These are phyloP conservation scores for Turnix velox DNA, from an alignment of 2,113 vertebrate species.

Conservation along the genomic window DNA sequence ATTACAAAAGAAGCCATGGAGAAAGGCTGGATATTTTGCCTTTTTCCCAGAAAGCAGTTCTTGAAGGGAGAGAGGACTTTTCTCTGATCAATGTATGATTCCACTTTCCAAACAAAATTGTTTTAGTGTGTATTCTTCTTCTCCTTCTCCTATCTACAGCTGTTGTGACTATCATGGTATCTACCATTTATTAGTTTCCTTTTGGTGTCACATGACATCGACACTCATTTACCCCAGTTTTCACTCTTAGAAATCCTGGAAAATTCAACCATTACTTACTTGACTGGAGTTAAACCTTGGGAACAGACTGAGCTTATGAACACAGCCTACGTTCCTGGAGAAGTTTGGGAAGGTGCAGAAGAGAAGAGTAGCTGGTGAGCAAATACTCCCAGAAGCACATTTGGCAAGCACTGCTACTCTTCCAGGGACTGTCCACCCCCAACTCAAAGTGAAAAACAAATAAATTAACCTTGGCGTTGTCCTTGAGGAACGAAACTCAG, in stretches of 20 bases:
- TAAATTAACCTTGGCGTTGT: slow-evolving; percentile 70
- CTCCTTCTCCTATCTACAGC: background rate
- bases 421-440: slow-evolving; percentile 61
- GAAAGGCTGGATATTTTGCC: background rate
- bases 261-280: background rate
- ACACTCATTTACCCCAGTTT: background rate
- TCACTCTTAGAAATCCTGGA: background rate
- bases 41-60: background rate
- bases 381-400: background rate
- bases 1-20: background rate
- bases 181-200: background rate
- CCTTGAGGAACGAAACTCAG: slow-evolving; percentile 64
- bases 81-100: background rate
- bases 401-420: slow-evolving; percentile 41
- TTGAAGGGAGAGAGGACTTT: background rate
- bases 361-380: background rate
- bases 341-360: background rate
- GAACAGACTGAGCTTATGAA: background rate
- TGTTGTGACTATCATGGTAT: background rate
- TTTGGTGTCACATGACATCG: background rate
- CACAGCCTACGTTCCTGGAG: background rate
- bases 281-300: background rate
- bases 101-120: background rate
- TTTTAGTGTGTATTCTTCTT: background rate
- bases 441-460: slow-evolving; percentile 51